Base-by-base conservation (phyloP, 2,113 vertebrate species). In the Mixornis gularis region DNA sequence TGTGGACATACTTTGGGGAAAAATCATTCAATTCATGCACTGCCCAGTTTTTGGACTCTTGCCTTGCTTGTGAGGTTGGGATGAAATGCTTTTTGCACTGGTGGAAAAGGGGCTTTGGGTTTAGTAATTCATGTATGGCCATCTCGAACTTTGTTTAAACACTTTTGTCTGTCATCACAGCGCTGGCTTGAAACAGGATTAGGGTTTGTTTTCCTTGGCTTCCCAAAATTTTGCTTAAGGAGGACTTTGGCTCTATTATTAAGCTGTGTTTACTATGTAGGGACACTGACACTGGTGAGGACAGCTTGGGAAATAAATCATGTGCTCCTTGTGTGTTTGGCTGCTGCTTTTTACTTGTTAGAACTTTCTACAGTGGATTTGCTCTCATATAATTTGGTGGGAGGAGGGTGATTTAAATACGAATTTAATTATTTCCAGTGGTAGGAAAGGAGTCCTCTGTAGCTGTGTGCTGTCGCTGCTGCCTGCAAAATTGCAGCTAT, bases 131-230 rank as follows among this genome's bases (percentile, higher is more conserved):
- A 30, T 46, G 41, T 62, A 53, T 71, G 73, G 87, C 68, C 77
- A 43, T 84, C 72, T 49, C 72, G 58, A 92, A 62, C 49, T 90
- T 92, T 92, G 88, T 94, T 94, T 81, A 72, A 96, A 69, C n/a
- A 6, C 72, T 84, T 81, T 27, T 81, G 69, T 76, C 77, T 65
- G 7, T 53, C 84, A 91, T 82, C 27, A 17, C 41, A 69, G 38
- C 0, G 0, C 58, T 79, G 73, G 29, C 46, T 85, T 90, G 77
- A 79, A 87, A 77, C 29, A 24, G 80, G 89, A 79, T 94, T 92
- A 92, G 43, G 49, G 34, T 64, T 82, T 95, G 77, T 90, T 95
- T 95, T 79, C 44, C 79, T 85, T 96, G 92, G 80, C 80, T 69
- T 91, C 66, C 36, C 1, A 0, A 62, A 79, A 76, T 85, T 90